Percentiles rank a stretch among this genome's conserved stretches.
Evolutionary conservation across 2,888 invertebrate genomes (phyloP).

Genomic region (Dryococelus australis): DNA sequence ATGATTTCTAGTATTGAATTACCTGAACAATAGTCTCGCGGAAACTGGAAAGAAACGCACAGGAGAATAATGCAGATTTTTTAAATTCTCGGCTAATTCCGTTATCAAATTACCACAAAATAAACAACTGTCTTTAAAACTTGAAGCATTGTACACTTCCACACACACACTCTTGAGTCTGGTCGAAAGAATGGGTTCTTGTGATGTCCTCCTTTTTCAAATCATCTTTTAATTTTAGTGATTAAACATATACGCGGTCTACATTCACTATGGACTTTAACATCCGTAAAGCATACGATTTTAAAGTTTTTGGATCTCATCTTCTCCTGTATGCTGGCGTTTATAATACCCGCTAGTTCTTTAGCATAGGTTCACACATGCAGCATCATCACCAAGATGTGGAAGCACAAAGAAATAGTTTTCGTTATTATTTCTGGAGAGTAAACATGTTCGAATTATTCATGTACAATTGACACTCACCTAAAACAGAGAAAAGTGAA

Average conservation of each 20-base stretch:
- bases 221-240: too few relatives aligned
- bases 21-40: constrained; percentile 6
- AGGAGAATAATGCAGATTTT: neutral
- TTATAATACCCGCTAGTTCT: neutral
- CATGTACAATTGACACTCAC: neutral
- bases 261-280: constrained; percentile 13
- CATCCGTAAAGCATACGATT: constrained; percentile 21
- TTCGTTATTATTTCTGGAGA: neutral
- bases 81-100: neutral
- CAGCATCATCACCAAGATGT: constrained; percentile 13
- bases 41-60: constrained; percentile 25
- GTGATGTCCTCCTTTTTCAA: neutral
- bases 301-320: constrained; percentile 5
- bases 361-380: constrained; percentile 21
- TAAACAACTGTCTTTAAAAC: constrained; percentile 20
- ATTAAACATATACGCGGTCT: neutral
- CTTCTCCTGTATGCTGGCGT: constrained; percentile 11
- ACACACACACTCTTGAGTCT: constrained; percentile 16
- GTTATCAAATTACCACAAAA: constrained; percentile 12
- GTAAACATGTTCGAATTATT: neutral
- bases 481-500: neutral
- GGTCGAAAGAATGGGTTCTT: constrained; percentile 19
- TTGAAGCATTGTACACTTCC: constrained; percentile 16
- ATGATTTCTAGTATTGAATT: constrained; percentile 22
- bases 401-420: constrained; percentile 17